These are phyloP conservation scores for Ia io DNA, from an alignment of 2,113 vertebrate species.

Conservation along the genomic window DNA sequence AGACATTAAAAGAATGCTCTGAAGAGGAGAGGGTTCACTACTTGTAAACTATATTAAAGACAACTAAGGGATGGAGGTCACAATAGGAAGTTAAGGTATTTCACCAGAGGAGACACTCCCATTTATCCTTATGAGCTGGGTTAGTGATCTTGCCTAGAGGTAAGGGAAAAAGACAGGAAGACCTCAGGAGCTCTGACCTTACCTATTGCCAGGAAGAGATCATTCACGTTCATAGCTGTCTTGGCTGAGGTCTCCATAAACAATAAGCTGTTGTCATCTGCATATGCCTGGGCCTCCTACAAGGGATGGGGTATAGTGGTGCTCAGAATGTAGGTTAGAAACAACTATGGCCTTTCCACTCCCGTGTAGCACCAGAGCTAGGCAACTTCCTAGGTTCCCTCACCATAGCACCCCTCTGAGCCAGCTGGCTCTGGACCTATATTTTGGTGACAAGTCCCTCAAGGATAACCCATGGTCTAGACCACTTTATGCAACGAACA, in stretches of 20 bases:
- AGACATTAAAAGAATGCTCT: constrained; percentile 16
- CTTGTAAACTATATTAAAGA: neutral
- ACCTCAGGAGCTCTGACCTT: constrained; percentile 57
- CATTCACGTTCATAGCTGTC: constrained; percentile 89
- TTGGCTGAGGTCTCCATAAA: constrained; percentile 91
- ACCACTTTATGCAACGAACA: constrained; percentile 19
- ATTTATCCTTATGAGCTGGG: neutral
- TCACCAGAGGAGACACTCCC: neutral
- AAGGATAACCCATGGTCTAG: neutral
- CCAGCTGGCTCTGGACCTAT: neutral
- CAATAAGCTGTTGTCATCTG: constrained; percentile 88
- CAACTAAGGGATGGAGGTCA: neutral
- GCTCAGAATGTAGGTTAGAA: neutral
- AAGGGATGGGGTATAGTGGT: neutral
- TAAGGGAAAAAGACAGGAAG: neutral
- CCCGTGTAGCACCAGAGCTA: neutral
- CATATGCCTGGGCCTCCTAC: constrained; percentile 87
- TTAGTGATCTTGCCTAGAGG: neutral
- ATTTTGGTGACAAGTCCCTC: constrained; percentile 1
- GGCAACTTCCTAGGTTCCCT: neutral
- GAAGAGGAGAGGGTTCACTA: neutral
- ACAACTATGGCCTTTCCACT: neutral
- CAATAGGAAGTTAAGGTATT: neutral
- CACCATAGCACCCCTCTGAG: neutral
- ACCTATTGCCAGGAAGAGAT: constrained; percentile 89